phyloP scores from a whole-genome alignment of 2,888 invertebrate genomes.

The Cantharis flavilabris region DNA sequence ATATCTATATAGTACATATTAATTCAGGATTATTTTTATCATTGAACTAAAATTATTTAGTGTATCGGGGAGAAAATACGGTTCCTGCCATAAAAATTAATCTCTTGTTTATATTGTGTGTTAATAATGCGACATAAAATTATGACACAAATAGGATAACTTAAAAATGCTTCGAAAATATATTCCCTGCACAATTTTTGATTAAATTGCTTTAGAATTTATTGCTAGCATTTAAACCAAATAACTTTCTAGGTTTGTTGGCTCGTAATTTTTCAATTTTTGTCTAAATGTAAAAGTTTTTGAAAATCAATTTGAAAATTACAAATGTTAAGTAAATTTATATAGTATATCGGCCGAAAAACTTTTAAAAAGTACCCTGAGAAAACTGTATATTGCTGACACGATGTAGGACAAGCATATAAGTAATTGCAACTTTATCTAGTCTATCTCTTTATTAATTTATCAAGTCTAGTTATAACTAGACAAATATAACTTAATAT shows the following conservation, averaged over 20 bases:
- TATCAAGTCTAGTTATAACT: too few relatives aligned
- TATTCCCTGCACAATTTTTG: constrained; percentile 24
- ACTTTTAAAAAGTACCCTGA: too few relatives aligned
- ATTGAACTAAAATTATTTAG: not conserved
- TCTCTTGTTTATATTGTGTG: constrained; percentile 20
- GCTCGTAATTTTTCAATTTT: constrained; percentile 20
- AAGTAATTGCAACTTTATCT: too few relatives aligned
- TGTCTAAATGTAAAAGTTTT: constrained; percentile 3
- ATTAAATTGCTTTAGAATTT: constrained; percentile 28
- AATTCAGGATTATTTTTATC: not conserved
- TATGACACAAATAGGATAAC: constrained; percentile 20
- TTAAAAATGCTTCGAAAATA: constrained; percentile 19
- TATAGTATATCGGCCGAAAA: not conserved
- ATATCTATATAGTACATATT: not conserved
- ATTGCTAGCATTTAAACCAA: constrained; percentile 23
- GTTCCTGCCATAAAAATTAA: constrained; percentile 8
- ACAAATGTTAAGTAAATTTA: not conserved
- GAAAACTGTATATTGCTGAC: too few relatives aligned
- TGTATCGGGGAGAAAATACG: not conserved
- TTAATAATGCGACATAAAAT: constrained; percentile 19
- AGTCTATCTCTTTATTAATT: too few relatives aligned
- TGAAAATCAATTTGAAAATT: not conserved
- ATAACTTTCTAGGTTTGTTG: constrained; percentile 18
- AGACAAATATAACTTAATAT: too few relatives aligned
- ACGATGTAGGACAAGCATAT: too few relatives aligned